Evolutionary conservation across 2,888 invertebrate genomes (phyloP).

Genomic region (Plagiodera versicolora): DNA sequence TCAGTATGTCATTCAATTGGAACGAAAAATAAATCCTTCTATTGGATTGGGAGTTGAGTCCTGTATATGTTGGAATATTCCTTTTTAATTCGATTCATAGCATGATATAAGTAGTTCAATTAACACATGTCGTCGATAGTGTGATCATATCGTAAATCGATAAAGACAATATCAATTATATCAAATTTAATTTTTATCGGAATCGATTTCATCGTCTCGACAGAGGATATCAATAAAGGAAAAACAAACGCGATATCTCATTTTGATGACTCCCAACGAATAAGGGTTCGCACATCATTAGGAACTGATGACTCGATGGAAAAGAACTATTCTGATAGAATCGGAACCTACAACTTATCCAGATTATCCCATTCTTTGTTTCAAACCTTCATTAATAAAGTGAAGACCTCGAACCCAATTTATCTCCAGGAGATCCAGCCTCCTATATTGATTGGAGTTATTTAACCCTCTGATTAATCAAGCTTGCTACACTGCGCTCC

Average conservation of each 20-base stretch:
- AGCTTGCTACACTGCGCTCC: constrained; percentile 20
- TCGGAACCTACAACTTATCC: constrained; percentile 25
- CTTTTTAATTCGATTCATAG: no score
- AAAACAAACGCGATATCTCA: background rate
- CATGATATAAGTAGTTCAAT: no score
- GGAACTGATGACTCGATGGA: constrained; percentile 9
- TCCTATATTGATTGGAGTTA: constrained; percentile 28
- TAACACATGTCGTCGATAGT: no score
- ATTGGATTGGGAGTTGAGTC: no score
- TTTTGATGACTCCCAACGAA: background rate
- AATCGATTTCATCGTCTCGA: background rate
- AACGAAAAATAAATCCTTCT: no score
- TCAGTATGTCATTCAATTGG: no score
- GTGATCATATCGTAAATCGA: no score
- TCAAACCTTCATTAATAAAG: constrained; percentile 23
- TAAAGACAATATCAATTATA: no score
- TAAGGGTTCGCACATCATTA: background rate
- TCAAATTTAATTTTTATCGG: no score
- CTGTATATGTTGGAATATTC: no score
- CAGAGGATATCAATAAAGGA: background rate
- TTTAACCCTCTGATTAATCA: constrained; percentile 29
- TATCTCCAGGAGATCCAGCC: constrained; percentile 14
- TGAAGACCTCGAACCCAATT: constrained; percentile 19
- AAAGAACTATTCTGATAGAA: constrained; percentile 18
- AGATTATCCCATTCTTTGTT: constrained; percentile 22